Base-by-base conservation (phyloP, 2,113 vertebrate species). In the Forbesichthys agassizii region DNA sequence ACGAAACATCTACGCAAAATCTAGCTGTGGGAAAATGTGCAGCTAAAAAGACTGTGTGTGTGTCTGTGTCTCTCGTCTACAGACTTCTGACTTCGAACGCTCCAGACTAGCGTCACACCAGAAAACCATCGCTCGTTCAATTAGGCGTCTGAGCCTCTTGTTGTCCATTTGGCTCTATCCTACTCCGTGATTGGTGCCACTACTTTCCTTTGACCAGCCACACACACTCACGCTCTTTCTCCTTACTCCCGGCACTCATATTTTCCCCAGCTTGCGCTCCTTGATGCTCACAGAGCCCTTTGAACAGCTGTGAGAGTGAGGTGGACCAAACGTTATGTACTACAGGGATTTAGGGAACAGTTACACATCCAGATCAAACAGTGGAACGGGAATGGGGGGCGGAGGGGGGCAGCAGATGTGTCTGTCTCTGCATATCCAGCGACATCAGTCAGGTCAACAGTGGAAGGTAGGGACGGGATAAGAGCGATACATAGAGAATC, bases 341-440 rank as follows among this genome's bases (percentile, higher is more conserved):
- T 27, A 16, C 61, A 36, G 57, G 63, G 79, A 81, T 79, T 74
- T 73, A 71, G 14, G 69, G 16, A 47, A 70, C 49, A 69, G 80
- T 87, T 80, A 84, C 20, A 49, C 48, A 3, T 75, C 59, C 74
- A 73, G 67, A 74, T 49, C 12, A 12, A 49, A 61, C 48, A 54
- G 52, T 3, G 27, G 27, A 27, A 27, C 2, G 0, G 52, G 52
- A n/a, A 3, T 12, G 14, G 52, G 57, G 51, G 14, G 18, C 10
- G 55, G 36, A 55, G 65, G 63, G 69, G 68, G 48, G 73, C 66
- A 61, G 60, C 87, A 89, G 84, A 89, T 88, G 86, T 73, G 60
- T 66, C 61, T 71, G 53, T 48, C 51, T 77, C 60, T 69, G 51
- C 52, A 18, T 47, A 73, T 66, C 33, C 10, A 18, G 63, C 48